Evolutionary conservation across 2,113 vertebrate species (phyloP).

Genomic region (Rutilus rutilus): DNA sequence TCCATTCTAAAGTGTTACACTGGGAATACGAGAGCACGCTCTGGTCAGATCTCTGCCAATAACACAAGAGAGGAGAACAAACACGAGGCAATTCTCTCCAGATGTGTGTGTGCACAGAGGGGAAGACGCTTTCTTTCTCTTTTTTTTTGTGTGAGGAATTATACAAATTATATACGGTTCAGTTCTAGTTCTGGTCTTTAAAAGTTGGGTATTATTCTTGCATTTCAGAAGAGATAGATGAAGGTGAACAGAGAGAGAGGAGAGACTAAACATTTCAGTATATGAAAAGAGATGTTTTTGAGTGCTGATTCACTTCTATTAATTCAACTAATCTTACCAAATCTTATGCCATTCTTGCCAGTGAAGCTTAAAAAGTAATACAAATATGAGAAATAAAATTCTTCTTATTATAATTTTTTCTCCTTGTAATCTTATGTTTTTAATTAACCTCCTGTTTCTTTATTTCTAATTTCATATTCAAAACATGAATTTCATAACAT

Average conservation of each 20-base stretch:
- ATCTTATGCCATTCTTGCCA: background rate
- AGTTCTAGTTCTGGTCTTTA: slow-evolving; percentile 22
- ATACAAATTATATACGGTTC: slow-evolving; percentile 26
- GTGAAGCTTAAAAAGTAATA: no score
- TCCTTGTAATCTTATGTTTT: background rate
- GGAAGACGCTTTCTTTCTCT: slow-evolving; percentile 11
- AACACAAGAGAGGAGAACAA: slow-evolving; percentile 32
- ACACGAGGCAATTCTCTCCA: slow-evolving; percentile 5
- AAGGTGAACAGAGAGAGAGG: slow-evolving; percentile 24
- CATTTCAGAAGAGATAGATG: background rate
- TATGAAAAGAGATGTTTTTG: background rate
- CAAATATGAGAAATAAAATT: no score
- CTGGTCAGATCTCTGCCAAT: slow-evolving; percentile 31
- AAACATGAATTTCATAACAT: background rate
- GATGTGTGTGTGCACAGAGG: slow-evolving; percentile 11
- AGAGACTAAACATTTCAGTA: background rate
- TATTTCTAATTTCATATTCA: background rate
- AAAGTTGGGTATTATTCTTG: slow-evolving; percentile 5
- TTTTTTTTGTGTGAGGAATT: slow-evolving; percentile 29
- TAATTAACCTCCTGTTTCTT: background rate
- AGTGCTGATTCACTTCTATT: background rate
- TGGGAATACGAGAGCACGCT: slow-evolving; percentile 39
- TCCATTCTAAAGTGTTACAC: slow-evolving; percentile 44
- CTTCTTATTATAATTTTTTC: background rate
- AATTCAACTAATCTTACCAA: background rate